These are phyloP conservation scores for Mizuhopecten yessoensis DNA, from an alignment of 1,140 invertebrate species.

Conservation along the genomic window DNA sequence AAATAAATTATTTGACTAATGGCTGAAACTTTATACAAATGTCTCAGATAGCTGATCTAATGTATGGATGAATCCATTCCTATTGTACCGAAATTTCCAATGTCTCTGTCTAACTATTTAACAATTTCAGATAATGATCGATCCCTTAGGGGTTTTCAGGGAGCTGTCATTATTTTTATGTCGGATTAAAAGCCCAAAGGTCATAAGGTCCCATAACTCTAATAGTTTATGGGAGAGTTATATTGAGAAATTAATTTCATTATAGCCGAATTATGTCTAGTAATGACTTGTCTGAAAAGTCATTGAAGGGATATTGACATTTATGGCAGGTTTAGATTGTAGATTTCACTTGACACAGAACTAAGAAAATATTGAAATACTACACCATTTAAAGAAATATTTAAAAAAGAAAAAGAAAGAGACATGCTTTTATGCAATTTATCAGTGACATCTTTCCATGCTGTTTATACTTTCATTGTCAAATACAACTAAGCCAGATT, in stretches of 20 bases:
- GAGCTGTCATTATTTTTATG: constrained; percentile 16
- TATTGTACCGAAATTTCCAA: not conserved
- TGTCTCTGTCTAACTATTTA: not conserved
- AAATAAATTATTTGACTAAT: not conserved
- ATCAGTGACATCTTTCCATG: too few species aligned
- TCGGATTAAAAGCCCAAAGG: constrained; percentile 24
- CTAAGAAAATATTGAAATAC: too few species aligned
- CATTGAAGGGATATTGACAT: not conserved
- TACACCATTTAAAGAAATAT: too few species aligned
- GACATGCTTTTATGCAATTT: too few species aligned
- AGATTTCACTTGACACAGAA: not conserved
- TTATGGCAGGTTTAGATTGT: not conserved
- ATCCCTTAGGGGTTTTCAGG: not conserved
- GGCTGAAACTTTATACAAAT: not conserved
- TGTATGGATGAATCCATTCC: not conserved
- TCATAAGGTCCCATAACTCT: constrained; percentile 1
- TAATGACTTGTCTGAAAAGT: not conserved
- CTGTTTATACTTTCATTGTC: too few species aligned
- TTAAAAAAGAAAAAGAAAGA: too few species aligned
- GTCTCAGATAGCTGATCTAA: not conserved
- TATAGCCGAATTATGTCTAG: not conserved
- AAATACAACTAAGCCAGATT: too few species aligned
- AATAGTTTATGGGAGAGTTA: constrained; percentile 15
- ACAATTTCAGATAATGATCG: constrained; percentile 5
- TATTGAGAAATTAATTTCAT: constrained; percentile 9